Conservation (phyloP, 1,140 invertebrate species). For the Cotesia vestalis region DNA sequence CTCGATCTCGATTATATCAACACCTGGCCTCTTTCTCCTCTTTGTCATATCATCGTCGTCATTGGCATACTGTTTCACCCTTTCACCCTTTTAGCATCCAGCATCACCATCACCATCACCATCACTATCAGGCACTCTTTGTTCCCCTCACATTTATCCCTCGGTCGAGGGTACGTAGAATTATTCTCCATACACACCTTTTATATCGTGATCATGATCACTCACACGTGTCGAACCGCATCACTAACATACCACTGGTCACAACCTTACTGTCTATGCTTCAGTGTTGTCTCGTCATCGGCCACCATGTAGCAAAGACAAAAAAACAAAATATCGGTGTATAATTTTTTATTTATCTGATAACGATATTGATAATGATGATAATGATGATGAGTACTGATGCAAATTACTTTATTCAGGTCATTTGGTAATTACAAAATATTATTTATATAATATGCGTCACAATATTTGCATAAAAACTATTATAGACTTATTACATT, state of each 20-base stretch:
- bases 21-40: conserved; percentile 41
- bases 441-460: too few relatives aligned
- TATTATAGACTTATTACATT: too few relatives aligned
- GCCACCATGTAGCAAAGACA: conserved; percentile 10
- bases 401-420: too few relatives aligned
- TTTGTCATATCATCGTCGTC: too few relatives aligned
- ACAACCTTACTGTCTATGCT: not conserved
- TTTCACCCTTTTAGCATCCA: conserved; percentile 5
- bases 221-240: conserved; percentile 15
- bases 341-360: conserved; percentile 6
- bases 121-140: not conserved
- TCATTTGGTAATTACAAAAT: too few relatives aligned
- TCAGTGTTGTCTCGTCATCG: too few relatives aligned
- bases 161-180: too few relatives aligned
- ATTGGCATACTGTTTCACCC: conserved; percentile 4
- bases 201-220: conserved; percentile 6
- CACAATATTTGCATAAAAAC: too few relatives aligned
- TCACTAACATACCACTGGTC: not conserved
- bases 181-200: not conserved
- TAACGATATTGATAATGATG: not conserved
- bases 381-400: not conserved
- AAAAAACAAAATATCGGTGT: conserved; percentile 12
- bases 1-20: conserved; percentile 52
- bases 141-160: not conserved
- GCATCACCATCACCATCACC: not conserved